Base-by-base conservation (phyloP, 1,140 invertebrate species). In the Cotesia chilonis region DNA sequence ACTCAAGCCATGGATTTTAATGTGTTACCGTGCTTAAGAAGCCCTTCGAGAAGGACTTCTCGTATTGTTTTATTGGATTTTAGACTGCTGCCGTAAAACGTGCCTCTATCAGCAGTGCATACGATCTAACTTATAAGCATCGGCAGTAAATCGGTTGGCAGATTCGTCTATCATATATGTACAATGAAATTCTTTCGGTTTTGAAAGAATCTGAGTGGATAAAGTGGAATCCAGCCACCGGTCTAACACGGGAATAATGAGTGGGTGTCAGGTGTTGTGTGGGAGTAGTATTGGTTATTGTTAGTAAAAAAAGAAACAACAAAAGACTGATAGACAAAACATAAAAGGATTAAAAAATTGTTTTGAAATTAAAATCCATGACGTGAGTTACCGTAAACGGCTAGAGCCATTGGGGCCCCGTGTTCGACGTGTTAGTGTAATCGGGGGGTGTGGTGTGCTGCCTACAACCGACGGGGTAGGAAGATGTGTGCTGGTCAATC, bases 341-440 rank as follows among this genome's bases (percentile, higher is more conserved):
- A 47, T 47, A 47, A 47, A 47, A 10, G 10, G 6, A 47, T 47
- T 9, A 47, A 17, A 57, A 66, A 60, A 35, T 59, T 36, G 59
- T 36, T 60, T 55, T 72, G 60, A 74, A 70, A 71, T 80, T 85
- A 84, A 87, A 87, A 86, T 85, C 84, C 84, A 86, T 86, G 85
- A 83, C 83, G 80, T 84, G 85, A 86, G 85, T 87, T 86, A 87
- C 85, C 85, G 85, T 87, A 80, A 81, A 76, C 78, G 83, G 82
- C 83, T 87, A 87, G 79, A 87, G 84, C 85, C 85, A 87, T 80
- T 87, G 82, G 77, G 85, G 84, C 78, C 82, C 83, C 80, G 81
- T 85, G 82, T 87, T 86, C 82, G 83, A 81, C 81, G 85, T 76
- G 85, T 87, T 86, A 84, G 85, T 87, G 85, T 87, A 84, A 82